phyloP scores from a whole-genome alignment of 2,797 vertebrate species.

The Atherinosoma microstoma region DNA sequence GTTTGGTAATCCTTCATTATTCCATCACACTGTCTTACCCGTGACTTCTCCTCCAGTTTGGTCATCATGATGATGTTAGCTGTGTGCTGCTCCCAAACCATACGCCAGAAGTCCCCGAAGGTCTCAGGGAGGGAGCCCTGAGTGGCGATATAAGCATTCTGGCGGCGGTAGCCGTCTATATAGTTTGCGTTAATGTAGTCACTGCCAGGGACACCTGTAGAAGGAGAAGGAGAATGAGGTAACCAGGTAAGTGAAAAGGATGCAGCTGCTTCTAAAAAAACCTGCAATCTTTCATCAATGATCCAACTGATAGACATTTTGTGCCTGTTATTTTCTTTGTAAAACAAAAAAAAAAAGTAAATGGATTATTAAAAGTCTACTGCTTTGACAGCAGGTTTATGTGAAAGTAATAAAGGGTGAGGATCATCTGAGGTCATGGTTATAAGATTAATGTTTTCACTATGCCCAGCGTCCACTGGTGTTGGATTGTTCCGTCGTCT shows the following conservation, averaged over 20 bases:
- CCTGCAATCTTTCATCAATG: neutral
- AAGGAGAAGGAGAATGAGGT: conserved; percentile 9
- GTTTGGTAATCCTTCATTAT: neutral
- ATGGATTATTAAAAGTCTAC: conserved; percentile 63
- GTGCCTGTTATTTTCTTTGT: neutral
- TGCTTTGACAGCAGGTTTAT: conserved; percentile 58
- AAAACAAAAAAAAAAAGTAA: conserved; percentile 13
- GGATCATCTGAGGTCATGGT: conserved; percentile 64
- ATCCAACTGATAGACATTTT: neutral
- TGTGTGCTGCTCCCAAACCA: conserved; percentile 98
- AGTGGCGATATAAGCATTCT: conserved; percentile 97
- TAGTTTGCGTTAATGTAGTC: conserved; percentile 99
- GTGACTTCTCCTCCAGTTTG: conserved; percentile 95
- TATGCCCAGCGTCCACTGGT: conserved; percentile 52
- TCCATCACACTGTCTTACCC: conserved; percentile 85
- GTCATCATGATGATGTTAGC: conserved; percentile 99
- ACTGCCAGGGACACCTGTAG: conserved; percentile 92
- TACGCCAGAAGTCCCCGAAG: conserved; percentile 98
- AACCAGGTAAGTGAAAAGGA: conserved; percentile 15
- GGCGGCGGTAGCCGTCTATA: conserved; percentile 96
- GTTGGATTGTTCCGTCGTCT: conserved; percentile 75
- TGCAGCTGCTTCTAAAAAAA: conserved; percentile 8
- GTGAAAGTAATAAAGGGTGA: conserved; percentile 63
- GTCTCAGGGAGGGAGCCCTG: conserved; percentile 97
- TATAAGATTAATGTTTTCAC: conserved; percentile 67